Base-by-base conservation (phyloP, 2,113 vertebrate species). In the Nothocercus nigrocapillus region DNA sequence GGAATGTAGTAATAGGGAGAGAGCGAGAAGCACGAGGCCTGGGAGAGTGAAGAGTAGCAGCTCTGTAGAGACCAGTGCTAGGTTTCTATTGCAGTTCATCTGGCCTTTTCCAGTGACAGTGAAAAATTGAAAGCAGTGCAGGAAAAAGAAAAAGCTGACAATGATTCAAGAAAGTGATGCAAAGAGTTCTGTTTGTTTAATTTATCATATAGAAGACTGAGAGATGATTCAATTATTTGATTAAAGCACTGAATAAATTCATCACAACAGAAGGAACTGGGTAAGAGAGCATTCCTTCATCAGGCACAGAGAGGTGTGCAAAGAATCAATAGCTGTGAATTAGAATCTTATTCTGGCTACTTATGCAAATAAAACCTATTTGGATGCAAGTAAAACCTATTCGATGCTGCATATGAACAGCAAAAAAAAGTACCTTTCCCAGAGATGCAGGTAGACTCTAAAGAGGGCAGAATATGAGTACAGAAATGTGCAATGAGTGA, bases 141-240 rank as follows among this genome's bases (percentile, higher is more conserved):
- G 72, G 49, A 9, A 49, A 49, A 49, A 49, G 12, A 49, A 45
- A 45, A 90, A 84, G 24, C 40, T 61, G n/a, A 13, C 88, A 78
- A 80, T 78, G 36, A 68, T 81, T 90, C 66, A 83, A 83, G n/a
- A 80, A 91, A 86, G 80, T 45, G 1, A 53, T 81, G 18, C 77
- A 53, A 87, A 82, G 32, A 54, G 38, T 89, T 86, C 66, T 40
- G 8, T 38, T 40, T 67, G 19, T 36, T 78, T 87, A 76, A 89
- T 91, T 93, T 75, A 63, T 88, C 61, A 78, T 34, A 42, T 3
- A 74, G 76, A 88, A 81, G 51, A 63, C 47, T 72, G 30, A 90
- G 42, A 88, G 34, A 64, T 84, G 11, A 86, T 90, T 90, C 73
- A 84, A 94, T 94, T 95, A 92, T 85, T 90, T 96, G 76, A 95